Conservation (phyloP, 2,113 vertebrate genomes). For the Dasyornis broadbenti region DNA sequence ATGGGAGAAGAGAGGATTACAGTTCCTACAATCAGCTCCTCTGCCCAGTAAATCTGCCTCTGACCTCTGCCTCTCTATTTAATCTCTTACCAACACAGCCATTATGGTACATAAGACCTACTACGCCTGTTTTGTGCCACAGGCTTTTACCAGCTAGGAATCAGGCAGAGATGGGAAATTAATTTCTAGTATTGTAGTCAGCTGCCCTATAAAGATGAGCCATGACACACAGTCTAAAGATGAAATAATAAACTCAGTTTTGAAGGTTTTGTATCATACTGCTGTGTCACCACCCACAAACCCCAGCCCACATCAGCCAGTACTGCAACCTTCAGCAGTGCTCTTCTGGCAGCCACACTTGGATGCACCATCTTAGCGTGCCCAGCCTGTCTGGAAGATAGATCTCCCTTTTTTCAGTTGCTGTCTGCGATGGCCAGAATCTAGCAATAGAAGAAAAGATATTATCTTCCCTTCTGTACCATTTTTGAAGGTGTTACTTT, state of each 20-base stretch:
- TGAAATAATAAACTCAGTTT: neutral
- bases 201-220: neutral
- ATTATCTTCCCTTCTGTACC: neutral
- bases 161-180: neutral
- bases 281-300: neutral
- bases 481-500: neutral
- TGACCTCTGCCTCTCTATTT: constrained; percentile 20
- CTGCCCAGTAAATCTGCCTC: neutral
- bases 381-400: neutral
- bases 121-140: neutral
- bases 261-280: neutral
- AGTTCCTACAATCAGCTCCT: constrained; percentile 2
- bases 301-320: neutral
- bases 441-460: neutral
- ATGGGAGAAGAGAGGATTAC: constrained; percentile 38
- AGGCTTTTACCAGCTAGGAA: neutral
- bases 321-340: neutral
- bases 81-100: neutral
- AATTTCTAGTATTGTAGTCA: neutral
- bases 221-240: neutral
- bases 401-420: neutral
- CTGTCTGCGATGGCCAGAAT: neutral
- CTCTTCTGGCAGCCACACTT: neutral
- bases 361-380: neutral
- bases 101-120: neutral